Conservation (phyloP, 1,140 invertebrate genomes). For the Acromyrmex heyeri region DNA sequence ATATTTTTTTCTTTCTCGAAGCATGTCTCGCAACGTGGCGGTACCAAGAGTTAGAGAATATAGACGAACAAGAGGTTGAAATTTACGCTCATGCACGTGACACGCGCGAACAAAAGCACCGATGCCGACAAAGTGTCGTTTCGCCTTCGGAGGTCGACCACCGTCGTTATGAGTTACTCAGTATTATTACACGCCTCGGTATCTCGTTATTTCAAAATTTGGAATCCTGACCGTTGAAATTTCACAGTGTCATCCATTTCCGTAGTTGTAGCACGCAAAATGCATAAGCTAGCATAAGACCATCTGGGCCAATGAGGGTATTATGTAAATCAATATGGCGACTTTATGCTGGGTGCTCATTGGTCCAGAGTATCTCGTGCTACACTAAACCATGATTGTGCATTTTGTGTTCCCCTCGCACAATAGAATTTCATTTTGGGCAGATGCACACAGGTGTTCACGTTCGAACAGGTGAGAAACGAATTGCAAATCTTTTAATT, state of each 20-base stretch:
- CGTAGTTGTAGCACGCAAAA: too few relatives aligned
- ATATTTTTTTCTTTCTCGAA: slow-evolving; percentile 47
- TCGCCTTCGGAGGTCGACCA: not conserved
- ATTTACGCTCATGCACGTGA: slow-evolving; percentile 55
- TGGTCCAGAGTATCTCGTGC: too few relatives aligned
- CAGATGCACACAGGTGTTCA: not conserved
- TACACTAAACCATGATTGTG: too few relatives aligned
- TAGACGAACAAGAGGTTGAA: slow-evolving; percentile 19
- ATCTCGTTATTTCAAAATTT: not conserved
- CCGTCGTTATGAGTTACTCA: not conserved
- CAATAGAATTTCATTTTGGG: slow-evolving; percentile 15
- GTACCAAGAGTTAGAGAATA: slow-evolving; percentile 37
- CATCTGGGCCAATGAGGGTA: too few relatives aligned
- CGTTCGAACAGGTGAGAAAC: not conserved
- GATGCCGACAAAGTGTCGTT: slow-evolving; percentile 34
- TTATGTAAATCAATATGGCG: too few relatives aligned
- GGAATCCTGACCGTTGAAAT: not conserved
- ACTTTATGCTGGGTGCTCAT: too few relatives aligned
- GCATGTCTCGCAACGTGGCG: not conserved
- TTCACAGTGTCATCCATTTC: slow-evolving; percentile 30
- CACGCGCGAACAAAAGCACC: slow-evolving; percentile 35
- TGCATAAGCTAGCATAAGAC: too few relatives aligned
- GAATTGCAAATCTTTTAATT: not conserved
- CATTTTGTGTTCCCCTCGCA: not conserved
- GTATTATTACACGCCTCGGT: not conserved